A percentile compares a stretch with the other conserved stretches of the same genome.
Conservation (phyloP, 2,113 vertebrate genomes). For the Paratilapia polleni region DNA sequence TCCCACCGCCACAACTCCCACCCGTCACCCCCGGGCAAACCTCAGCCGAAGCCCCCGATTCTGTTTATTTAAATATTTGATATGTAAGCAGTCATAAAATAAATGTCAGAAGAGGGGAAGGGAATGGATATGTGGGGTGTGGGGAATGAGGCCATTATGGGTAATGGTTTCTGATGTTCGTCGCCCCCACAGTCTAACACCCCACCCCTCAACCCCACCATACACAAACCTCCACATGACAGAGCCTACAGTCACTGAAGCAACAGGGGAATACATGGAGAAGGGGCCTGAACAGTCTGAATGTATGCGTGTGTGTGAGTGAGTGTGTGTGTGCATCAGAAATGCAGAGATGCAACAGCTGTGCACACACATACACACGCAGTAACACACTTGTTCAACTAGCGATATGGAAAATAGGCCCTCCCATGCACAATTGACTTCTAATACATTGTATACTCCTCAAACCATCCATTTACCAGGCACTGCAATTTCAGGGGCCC, state of each 20-base stretch:
- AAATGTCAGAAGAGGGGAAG: conserved; percentile 78
- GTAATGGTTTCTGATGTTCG: conserved; percentile 77
- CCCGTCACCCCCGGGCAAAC: conserved; percentile 57
- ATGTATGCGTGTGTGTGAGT: neutral
- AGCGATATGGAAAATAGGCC: conserved; percentile 73
- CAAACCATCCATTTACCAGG: conserved; percentile 73
- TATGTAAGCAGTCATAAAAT: conserved; percentile 83
- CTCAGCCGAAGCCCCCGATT: conserved; percentile 61
- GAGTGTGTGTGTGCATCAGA: conserved; percentile 16
- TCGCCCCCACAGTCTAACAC: conserved; percentile 46
- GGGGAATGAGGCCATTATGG: conserved; percentile 70
- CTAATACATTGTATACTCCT: conserved; percentile 75
- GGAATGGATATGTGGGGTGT: conserved; percentile 68
- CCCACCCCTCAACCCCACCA: neutral
- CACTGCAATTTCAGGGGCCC: conserved; percentile 70
- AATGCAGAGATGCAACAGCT: conserved; percentile 26
- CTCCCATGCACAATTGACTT: conserved; percentile 78
- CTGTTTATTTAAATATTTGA: conserved; percentile 86
- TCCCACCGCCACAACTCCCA: conserved; percentile 31
- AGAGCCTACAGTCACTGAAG: conserved; percentile 41
- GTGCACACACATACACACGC: conserved; percentile 17
- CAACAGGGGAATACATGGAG: conserved; percentile 64
- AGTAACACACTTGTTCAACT: conserved; percentile 53
- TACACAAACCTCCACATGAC: conserved; percentile 44
- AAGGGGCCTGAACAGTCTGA: conserved; percentile 14